Base-by-base conservation (phyloP, 2,113 vertebrate species). In the Varanus komodoensis region DNA sequence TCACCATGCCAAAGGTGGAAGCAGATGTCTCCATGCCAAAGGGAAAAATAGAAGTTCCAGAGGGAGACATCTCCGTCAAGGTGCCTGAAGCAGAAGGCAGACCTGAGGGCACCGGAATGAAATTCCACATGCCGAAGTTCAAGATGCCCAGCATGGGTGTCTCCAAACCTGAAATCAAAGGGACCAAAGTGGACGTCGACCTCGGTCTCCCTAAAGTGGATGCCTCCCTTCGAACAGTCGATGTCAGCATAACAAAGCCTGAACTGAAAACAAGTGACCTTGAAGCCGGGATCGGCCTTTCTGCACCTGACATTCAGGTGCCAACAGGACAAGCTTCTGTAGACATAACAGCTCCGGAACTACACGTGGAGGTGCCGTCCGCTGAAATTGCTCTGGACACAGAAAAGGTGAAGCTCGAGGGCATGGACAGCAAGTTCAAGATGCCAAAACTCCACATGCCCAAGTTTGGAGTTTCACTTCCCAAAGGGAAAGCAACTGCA, bases 401-500 rank as follows among this genome's bases (percentile, higher is more conserved):
- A 2, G 79, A 2, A 2, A 44, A 78, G 7, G 77, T 25, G 1
- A 78, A 78, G 21, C 44, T 78, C 8, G 77, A 48, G 8, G 92
- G 61, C 87, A 73, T 54, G 12, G 89, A 87, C 4, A 87, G 90
- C 38, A 6, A 91, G 83, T 92, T 96, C 81, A 96, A 92, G 67
- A 92, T 94, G 94, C 90, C 93, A 15, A 93, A 89, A 52, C 89
- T 95, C 7, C 90, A 87, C 78, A 93, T 95, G 89, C 95, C 94
- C 0, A 90, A 93, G 0, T 94, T 95, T 0, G 90, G 84, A 25
- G 81, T 89, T 3, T 93, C 93, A 68, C 88, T 73, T 80, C 54
- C 44, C 34, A 17, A 25, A 34, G 93, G 91, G 74, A 74, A 25
- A 0, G 34, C 1, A 0, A 3, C 88, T 44, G 0, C 0, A 9